Evolutionary conservation across 2,797 vertebrate genomes (phyloP).

Genomic region (Lagorchestes hirsutus): DNA sequence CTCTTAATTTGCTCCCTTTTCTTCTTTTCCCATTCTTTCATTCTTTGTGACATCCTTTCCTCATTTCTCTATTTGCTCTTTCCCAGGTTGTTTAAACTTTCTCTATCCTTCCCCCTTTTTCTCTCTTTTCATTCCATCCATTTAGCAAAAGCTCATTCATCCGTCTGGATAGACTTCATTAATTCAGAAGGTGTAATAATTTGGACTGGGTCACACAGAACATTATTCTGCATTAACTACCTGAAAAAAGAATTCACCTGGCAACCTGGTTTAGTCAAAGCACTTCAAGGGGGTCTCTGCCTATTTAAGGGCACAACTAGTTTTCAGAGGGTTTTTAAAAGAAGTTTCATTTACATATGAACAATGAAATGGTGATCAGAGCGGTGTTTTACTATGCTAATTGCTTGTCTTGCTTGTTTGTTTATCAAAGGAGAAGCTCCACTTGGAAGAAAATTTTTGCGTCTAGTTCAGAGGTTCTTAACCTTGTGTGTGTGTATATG

Average conservation of each 20-base stretch:
- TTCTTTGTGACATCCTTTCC: neutral
- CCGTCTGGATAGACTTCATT: neutral
- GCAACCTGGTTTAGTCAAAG: constrained; percentile 37
- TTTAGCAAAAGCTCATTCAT: constrained; percentile 34
- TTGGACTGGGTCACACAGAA: constrained; percentile 13
- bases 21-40: neutral
- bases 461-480: neutral
- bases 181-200: constrained; percentile 35
- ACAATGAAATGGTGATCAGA: constrained; percentile 2
- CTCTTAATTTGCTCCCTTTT: neutral
- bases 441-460: neutral
- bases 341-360: constrained; percentile 38
- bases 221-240: constrained; percentile 43
- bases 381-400: neutral
- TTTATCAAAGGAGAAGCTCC: neutral
- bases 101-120: neutral
- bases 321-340: constrained; percentile 37
- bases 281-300: constrained; percentile 31
- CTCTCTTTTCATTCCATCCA: neutral
- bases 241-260: constrained; percentile 51
- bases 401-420: neutral
- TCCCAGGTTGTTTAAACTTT: neutral
- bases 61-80: neutral
- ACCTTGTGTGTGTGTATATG: neutral
- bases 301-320: constrained; percentile 57